Evolutionary conservation across 2,797 vertebrate species (phyloP).

Genomic region (Intellagama lesueurii): DNA sequence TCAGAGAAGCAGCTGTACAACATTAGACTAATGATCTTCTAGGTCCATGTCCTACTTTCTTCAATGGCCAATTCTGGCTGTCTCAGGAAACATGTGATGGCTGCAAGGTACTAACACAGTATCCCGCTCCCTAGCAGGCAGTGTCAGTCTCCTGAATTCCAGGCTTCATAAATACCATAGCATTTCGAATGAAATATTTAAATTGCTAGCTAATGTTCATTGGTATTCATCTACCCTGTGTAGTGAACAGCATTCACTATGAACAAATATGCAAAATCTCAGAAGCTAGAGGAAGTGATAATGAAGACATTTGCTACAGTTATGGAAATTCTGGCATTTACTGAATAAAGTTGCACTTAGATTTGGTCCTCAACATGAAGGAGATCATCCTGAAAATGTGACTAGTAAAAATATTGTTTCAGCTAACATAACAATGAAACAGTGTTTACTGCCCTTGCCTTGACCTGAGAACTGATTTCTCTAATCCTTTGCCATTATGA

Average conservation of each 20-base stretch:
- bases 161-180: neutral
- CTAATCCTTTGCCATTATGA: neutral
- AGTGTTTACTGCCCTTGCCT: neutral
- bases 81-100: neutral
- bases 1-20: neutral
- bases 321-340: neutral
- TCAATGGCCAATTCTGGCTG: neutral
- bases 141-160: neutral
- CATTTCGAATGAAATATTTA: neutral
- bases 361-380: neutral
- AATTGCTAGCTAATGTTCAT: neutral
- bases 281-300: neutral
- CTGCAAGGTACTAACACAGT: slow-evolving; percentile 9
- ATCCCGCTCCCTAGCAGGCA: neutral
- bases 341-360: neutral
- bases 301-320: neutral
- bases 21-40: slow-evolving; percentile 19
- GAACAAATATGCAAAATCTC: neutral
- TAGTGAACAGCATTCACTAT: neutral
- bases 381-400: neutral
- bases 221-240: neutral
- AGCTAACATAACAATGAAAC: neutral
- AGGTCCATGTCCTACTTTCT: slow-evolving; percentile 12
- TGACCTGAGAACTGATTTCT: neutral
- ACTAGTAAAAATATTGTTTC: neutral